A percentile compares a stretch with the other conserved stretches of the same genome.
Conservation (phyloP, 2,888 invertebrate genomes). For the Sinelater perroti region DNA sequence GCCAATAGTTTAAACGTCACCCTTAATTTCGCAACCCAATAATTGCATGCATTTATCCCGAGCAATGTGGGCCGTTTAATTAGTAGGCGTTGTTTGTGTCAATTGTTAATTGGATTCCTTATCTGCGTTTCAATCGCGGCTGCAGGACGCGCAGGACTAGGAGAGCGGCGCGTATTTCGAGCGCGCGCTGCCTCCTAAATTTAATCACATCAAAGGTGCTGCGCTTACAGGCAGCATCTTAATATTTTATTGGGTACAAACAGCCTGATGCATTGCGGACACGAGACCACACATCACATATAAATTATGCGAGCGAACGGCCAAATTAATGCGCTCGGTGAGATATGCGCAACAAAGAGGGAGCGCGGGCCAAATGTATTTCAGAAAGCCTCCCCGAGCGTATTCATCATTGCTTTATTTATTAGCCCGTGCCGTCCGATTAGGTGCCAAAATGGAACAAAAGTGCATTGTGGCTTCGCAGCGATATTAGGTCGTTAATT, state of each 20-base stretch:
- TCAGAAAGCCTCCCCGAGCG: slow-evolving; percentile 14
- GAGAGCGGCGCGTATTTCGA: background rate
- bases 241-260: slow-evolving; percentile 31
- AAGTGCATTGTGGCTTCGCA: background rate
- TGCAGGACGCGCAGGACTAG: background rate
- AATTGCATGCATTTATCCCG: background rate
- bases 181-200: background rate
- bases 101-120: slow-evolving; percentile 11
- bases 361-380: slow-evolving; percentile 40
- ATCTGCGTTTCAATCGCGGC: background rate
- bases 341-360: slow-evolving; percentile 47
- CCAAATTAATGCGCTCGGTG: slow-evolving; percentile 48
- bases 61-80: slow-evolving; percentile 7
- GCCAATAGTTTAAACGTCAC: too few species aligned
- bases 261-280: slow-evolving; percentile 23
- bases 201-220: slow-evolving; percentile 19
- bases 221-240: background rate
- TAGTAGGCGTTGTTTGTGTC: slow-evolving; percentile 10
- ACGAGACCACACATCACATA: slow-evolving; percentile 38
- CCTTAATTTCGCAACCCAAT: background rate
- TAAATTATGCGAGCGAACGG: slow-evolving; percentile 44
- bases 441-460: slow-evolving; percentile 12
- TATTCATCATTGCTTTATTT: slow-evolving; percentile 17
- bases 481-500: too few species aligned
- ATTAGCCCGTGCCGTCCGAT: background rate